These are phyloP conservation scores for Calephelis perditalis DNA, from an alignment of 2,888 invertebrate species.

Conservation along the genomic window DNA sequence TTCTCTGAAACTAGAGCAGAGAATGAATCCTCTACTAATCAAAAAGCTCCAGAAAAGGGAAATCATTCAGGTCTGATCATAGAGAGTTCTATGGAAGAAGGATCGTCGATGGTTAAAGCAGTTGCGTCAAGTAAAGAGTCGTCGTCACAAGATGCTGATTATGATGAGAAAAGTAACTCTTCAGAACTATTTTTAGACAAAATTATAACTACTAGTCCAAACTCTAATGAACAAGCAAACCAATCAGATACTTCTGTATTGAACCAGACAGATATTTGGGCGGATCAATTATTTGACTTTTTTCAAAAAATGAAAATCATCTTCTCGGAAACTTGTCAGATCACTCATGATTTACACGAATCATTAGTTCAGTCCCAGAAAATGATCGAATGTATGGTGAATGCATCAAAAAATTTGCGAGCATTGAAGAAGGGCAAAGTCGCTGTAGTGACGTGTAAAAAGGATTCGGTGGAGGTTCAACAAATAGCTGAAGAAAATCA, in stretches of 20 bases:
- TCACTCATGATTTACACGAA: constrained; percentile 4
- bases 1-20: constrained; percentile 7
- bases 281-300: constrained; percentile 10
- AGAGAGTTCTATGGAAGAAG: constrained; percentile 14
- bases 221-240: constrained; percentile 13
- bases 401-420: constrained; percentile 11
- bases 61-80: constrained; percentile 13
- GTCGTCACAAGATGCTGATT: constrained; percentile 12
- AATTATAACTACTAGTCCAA: constrained; percentile 8
- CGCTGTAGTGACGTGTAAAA: constrained; percentile 14
- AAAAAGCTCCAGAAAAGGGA: background rate
- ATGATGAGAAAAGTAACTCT: constrained; percentile 13
- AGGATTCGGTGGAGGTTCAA: constrained; percentile 10
- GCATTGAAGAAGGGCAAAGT: constrained; percentile 11
- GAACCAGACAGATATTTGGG: constrained; percentile 4
- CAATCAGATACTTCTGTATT: constrained; percentile 13
- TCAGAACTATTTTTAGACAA: background rate
- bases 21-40: constrained; percentile 13
- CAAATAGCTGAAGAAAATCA: constrained; percentile 13
- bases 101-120: constrained; percentile 4
- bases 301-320: constrained; percentile 10
- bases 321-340: constrained; percentile 8
- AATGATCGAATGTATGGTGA: constrained; percentile 9
- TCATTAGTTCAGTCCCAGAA: constrained; percentile 4
- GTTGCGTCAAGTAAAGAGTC: constrained; percentile 11